A percentile compares a stretch with the other conserved stretches of the same genome.
phyloP scores from a whole-genome alignment of 92 coral and sea anemone genomes.

The Ricordea florida region DNA sequence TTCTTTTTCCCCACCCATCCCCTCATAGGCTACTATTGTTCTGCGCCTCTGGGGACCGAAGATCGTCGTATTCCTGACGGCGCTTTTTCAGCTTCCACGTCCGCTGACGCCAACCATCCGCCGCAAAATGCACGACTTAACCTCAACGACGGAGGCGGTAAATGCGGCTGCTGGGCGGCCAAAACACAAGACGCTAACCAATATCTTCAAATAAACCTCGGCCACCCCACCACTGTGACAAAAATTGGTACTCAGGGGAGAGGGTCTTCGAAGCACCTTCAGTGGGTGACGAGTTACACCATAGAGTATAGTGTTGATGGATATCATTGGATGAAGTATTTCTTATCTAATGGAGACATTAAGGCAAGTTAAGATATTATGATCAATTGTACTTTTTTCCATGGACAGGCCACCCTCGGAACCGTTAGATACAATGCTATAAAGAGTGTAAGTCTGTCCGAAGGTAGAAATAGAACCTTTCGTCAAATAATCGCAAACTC shows the following conservation, averaged over 20 bases:
- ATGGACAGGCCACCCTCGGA: no score
- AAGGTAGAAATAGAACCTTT: no score
- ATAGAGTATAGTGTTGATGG: slow-evolving; percentile 42
- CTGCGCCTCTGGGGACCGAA: slow-evolving; percentile 58
- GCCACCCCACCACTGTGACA: background rate
- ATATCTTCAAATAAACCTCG: slow-evolving; percentile 45
- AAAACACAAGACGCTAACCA: slow-evolving; percentile 26
- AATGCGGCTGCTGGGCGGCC: slow-evolving; percentile 41
- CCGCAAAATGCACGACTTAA: slow-evolving; percentile 35
- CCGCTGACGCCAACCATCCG: background rate
- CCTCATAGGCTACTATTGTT: slow-evolving; percentile 9
- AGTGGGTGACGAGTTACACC: slow-evolving; percentile 35
- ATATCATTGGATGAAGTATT: slow-evolving; percentile 43
- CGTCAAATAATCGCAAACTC: no score
- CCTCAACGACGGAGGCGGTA: background rate
- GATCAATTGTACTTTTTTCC: background rate
- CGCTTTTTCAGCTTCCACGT: slow-evolving; percentile 33
- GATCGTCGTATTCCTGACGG: slow-evolving; percentile 40
- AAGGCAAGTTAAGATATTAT: slow-evolving; percentile 14
- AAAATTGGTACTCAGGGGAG: slow-evolving; percentile 26
- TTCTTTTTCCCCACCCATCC: no score
- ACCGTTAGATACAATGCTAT: no score
- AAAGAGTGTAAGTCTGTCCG: no score
- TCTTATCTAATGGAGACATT: slow-evolving; percentile 10
- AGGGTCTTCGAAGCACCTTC: background rate